Base-by-base conservation (phyloP, 2,888 invertebrate species). In the Lasiommata megera region DNA sequence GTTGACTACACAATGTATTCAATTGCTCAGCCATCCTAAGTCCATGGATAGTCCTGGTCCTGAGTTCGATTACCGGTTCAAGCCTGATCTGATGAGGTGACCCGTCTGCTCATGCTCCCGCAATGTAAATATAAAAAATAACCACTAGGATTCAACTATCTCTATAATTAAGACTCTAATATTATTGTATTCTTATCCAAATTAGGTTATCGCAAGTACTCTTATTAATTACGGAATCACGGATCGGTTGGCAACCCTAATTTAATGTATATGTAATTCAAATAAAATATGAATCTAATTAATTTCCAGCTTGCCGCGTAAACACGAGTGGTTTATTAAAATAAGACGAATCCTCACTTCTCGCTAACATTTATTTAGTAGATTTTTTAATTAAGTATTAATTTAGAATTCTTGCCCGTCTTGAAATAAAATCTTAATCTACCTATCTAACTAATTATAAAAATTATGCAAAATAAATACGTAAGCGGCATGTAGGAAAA, bases 241-340 rank as follows among this genome's bases (percentile, higher is more conserved):
- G 43, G 43, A 28, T 23, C 28, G 18, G 12, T 16, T 48, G 36
- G 23, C 50, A 37, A 14, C 50, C 37, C 50, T 50, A 28, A 28
- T 23, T 37, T 23, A 12, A 23, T 36, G 18, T 34, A 31, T 48
- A 63, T 70, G 60, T 69, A 65, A 74, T 74, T 72, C 72, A 61
- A 67, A 62, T 64, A 73, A 23, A 23, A 60, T 63, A 73, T 70
- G 67, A 67, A 65, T 71, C 64, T 41, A 66, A 68, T 65, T 69
- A 65, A 61, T 66, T 73, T 71, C 77, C 61, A 65, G 79, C 76
- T 80, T 70, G 65, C 79, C 80, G 79, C 79, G 76, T 69, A 70
- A 63, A 72, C 61, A 28, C 64, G 63, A 75, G 73, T 69, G 71
- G 63, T 74, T 69, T 70, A 77, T 73, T 72, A 67, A 75, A 72